phyloP scores from a whole-genome alignment of 35 echinoderm and acorn worm species.

The Diadema setosum region DNA sequence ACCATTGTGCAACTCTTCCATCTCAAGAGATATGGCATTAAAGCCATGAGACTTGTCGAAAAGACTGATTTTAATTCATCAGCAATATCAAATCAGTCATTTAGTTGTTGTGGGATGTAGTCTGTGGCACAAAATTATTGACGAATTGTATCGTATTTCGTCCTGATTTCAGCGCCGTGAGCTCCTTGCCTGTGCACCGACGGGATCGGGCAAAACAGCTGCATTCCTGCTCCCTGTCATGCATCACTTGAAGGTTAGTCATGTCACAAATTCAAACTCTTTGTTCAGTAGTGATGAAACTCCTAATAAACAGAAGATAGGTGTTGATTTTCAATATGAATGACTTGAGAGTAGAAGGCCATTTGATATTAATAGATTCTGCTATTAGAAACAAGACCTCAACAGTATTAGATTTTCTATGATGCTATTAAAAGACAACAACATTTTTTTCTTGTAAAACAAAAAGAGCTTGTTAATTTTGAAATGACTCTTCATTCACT shows the following conservation, averaged over 20 bases:
- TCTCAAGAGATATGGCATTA: too few species aligned
- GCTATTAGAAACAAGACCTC: too few species aligned
- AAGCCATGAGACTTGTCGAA: too few species aligned
- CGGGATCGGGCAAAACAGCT: slow-evolving; percentile 95
- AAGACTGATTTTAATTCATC: neutral
- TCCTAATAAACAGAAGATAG: neutral
- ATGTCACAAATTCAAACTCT: neutral
- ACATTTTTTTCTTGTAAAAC: too few species aligned
- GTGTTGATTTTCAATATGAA: too few species aligned
- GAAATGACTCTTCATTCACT: too few species aligned
- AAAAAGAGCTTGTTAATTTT: too few species aligned
- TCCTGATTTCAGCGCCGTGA: slow-evolving; percentile 92
- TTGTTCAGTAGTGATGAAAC: neutral
- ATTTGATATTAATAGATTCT: too few species aligned
- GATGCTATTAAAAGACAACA: too few species aligned
- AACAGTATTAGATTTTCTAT: too few species aligned
- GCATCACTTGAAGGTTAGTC: slow-evolving; percentile 77
- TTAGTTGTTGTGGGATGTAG: neutral
- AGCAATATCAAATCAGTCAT: neutral
- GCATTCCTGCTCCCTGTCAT: slow-evolving; percentile 92
- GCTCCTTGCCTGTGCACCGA: slow-evolving; percentile 94
- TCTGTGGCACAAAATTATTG: neutral
- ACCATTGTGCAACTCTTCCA: too few species aligned
- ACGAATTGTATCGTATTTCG: neutral
- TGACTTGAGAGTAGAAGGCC: too few species aligned